These are phyloP conservation scores for Calcarius ornatus DNA, from an alignment of 2,113 vertebrate species.

Conservation along the genomic window DNA sequence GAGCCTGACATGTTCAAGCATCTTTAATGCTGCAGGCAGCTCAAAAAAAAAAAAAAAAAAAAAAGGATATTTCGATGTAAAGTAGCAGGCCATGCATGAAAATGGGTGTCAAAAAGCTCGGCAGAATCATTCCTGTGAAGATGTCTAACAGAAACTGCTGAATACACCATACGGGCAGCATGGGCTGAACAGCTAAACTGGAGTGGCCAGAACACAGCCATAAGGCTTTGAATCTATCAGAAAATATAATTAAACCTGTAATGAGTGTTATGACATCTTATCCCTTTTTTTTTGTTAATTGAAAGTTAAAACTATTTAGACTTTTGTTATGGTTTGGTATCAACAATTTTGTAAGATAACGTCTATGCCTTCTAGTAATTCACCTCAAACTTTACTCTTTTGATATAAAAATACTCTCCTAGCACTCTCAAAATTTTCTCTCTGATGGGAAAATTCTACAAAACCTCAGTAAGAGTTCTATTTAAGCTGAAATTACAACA, in stretches of 20 bases:
- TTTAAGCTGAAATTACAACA: background rate
- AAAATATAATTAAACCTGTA: slow-evolving; percentile 64
- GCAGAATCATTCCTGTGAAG: slow-evolving; percentile 71
- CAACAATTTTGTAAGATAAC: slow-evolving; percentile 36
- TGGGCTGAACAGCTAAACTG: slow-evolving; percentile 58
- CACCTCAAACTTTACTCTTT: background rate
- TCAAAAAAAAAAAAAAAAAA: background rate
- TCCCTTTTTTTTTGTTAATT: background rate
- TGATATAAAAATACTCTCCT: background rate
- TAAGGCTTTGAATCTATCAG: slow-evolving; percentile 57
- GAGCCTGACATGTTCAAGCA: slow-evolving; percentile 65
- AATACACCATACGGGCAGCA: slow-evolving; percentile 67
- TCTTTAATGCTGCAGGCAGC: slow-evolving; percentile 72
- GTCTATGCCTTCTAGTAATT: background rate
- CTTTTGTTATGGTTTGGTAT: background rate
- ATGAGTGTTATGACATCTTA: slow-evolving; percentile 38
- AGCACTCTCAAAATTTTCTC: background rate
- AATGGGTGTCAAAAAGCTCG: slow-evolving; percentile 72
- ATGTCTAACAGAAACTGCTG: slow-evolving; percentile 71
- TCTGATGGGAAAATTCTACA: background rate
- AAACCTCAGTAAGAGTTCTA: background rate
- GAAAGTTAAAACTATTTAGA: background rate
- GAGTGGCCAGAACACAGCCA: slow-evolving; percentile 44
- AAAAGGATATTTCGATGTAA: background rate
- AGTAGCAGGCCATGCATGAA: slow-evolving; percentile 76